Percentiles rank a stretch among this genome's conserved stretches.
These are phyloP conservation scores for Pristis pectinata DNA, from an alignment of 2,797 vertebrate species.

Conservation along the genomic window DNA sequence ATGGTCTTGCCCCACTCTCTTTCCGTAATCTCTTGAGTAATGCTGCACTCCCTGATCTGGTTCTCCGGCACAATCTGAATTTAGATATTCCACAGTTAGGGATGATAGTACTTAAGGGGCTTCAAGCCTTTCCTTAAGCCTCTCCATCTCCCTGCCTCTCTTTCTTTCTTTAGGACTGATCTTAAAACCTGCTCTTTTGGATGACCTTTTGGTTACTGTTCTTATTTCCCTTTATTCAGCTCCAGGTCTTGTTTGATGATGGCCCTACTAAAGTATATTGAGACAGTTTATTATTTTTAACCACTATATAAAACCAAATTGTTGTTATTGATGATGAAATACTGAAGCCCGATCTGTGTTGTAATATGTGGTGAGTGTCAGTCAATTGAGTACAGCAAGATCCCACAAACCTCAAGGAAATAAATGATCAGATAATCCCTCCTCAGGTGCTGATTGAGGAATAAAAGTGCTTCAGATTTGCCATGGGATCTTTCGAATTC, in stretches of 20 bases:
- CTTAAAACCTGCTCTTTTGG: neutral
- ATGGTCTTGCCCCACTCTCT: neutral
- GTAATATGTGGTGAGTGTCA: neutral
- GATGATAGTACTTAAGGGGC: too few species aligned
- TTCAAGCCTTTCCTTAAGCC: neutral
- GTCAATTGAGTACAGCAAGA: neutral
- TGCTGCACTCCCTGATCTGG: neutral
- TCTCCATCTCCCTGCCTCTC: neutral
- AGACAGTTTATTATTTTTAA: neutral
- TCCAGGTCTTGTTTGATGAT: neutral
- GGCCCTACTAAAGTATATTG: neutral
- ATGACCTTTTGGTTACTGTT: neutral
- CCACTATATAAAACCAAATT: neutral
- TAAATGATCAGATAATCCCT: neutral
- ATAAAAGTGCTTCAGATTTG: neutral
- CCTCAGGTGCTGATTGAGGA: neutral
- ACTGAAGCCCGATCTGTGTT: neutral
- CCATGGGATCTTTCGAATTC: neutral
- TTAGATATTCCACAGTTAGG: neutral
- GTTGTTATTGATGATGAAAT: neutral
- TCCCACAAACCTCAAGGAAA: neutral
- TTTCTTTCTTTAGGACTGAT: neutral
- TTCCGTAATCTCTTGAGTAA: neutral
- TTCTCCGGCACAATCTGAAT: too few species aligned
- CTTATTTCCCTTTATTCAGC: neutral